Conservation (phyloP, 2,888 invertebrate genomes). For the Apotomis betuletana region DNA sequence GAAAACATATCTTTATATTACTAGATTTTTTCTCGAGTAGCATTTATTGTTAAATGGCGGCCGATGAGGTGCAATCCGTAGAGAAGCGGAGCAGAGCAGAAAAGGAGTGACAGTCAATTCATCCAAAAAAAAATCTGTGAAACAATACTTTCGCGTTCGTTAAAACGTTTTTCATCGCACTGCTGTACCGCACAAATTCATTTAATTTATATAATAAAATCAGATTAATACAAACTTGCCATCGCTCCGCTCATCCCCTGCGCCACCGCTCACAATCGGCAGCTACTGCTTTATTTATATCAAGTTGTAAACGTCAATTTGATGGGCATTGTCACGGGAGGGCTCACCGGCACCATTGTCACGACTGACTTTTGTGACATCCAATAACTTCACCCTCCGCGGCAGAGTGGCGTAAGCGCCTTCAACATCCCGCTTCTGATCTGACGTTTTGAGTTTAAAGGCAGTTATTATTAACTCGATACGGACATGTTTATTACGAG, state of each 20-base stretch:
- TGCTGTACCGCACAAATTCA: too few relatives aligned
- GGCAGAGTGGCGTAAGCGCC: neutral
- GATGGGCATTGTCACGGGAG: conserved; percentile 39
- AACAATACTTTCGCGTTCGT: too few relatives aligned
- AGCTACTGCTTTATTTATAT: conserved; percentile 55
- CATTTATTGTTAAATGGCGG: too few relatives aligned
- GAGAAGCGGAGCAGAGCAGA: too few relatives aligned
- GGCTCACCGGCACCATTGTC: conserved; percentile 23
- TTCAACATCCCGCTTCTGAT: neutral
- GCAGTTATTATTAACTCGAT: neutral
- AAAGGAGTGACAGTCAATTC: too few relatives aligned
- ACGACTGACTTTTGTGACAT: conserved; percentile 15
- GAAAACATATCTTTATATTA: too few relatives aligned
- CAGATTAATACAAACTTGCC: neutral
- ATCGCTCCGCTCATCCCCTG: neutral
- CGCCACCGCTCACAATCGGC: conserved; percentile 10
- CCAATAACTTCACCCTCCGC: neutral
- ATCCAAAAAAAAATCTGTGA: too few relatives aligned
- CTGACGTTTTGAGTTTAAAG: neutral
- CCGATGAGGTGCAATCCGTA: too few relatives aligned
- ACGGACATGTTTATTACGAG: conserved; percentile 32
- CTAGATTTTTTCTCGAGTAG: too few relatives aligned
- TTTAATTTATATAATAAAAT: too few relatives aligned
- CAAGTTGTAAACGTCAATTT: conserved; percentile 68
- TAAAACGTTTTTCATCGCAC: too few relatives aligned